Evolutionary conservation across 1,140 invertebrate genomes (phyloP).

Genomic region (Zaprionus tsacasi): DNA sequence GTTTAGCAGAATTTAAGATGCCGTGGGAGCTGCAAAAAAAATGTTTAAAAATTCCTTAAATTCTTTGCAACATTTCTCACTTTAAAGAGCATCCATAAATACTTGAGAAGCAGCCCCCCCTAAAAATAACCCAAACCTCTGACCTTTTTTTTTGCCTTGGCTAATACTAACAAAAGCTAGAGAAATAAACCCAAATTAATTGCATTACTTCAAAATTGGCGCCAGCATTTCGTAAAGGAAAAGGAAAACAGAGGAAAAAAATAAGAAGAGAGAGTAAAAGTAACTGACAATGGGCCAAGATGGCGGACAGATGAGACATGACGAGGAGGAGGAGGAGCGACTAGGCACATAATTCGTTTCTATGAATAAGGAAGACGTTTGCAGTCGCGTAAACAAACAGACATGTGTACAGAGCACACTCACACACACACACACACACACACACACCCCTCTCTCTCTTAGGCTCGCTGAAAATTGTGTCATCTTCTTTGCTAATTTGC

Average conservation of each 20-base stretch:
- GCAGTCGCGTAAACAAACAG: background rate
- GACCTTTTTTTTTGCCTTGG: background rate
- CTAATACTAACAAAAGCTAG: slow-evolving; percentile 2
- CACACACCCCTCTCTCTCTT: background rate
- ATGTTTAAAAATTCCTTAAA: background rate
- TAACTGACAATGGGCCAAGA: slow-evolving; percentile 43
- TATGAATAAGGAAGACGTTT: slow-evolving; percentile 38
- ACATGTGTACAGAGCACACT: background rate
- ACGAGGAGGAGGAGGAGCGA: background rate
- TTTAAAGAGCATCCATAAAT: background rate
- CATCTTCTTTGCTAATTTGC: slow-evolving; percentile 46
- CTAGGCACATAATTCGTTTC: slow-evolving; percentile 19
- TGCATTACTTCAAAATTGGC: background rate
- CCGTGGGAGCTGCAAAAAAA: no score
- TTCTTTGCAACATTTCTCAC: background rate
- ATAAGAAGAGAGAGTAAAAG: background rate
- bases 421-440: background rate
- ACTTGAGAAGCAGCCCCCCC: background rate
- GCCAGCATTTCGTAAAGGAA: background rate
- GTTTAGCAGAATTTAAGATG: no score
- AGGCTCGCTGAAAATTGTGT: slow-evolving; percentile 17
- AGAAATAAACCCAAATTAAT: slow-evolving; percentile 5
- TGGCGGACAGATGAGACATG: background rate
- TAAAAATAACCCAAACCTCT: background rate
- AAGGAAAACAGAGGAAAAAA: slow-evolving; percentile 1